phyloP scores from a whole-genome alignment of 2,888 invertebrate species.

The Luperina testacea region DNA sequence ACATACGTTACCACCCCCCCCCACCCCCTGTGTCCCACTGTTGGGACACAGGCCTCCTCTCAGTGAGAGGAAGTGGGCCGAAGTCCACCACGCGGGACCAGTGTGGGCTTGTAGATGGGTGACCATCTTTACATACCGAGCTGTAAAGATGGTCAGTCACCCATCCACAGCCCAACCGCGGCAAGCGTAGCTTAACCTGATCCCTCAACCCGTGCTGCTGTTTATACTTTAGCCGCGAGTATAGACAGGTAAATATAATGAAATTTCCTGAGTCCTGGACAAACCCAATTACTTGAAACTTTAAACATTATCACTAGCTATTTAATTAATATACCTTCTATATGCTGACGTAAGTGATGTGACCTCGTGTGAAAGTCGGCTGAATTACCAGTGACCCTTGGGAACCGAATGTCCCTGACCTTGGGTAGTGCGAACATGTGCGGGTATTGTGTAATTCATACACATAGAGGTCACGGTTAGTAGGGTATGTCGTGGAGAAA shows the following conservation, averaged over 20 bases:
- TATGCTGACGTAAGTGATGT: constrained; percentile 30
- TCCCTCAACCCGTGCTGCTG: not conserved
- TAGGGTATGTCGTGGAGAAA: constrained; percentile 18
- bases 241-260: not conserved
- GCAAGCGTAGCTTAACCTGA: not conserved
- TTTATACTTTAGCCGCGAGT: too few species aligned
- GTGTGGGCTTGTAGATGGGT: too few species aligned
- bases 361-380: constrained; percentile 71
- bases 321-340: constrained; percentile 23
- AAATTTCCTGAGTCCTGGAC: not conserved
- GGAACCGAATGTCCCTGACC: constrained; percentile 61
- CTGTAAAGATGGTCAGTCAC: not conserved
- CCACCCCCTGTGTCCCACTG: too few species aligned
- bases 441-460: constrained; percentile 27
- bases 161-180: not conserved
- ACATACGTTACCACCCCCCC: too few species aligned
- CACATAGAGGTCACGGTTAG: constrained; percentile 31
- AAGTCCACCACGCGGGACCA: too few species aligned
- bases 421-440: constrained; percentile 36
- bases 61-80: too few species aligned
- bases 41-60: too few species aligned
- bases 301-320: not conserved
- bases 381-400: constrained; percentile 68
- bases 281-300: not conserved
- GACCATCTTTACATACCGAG: too few species aligned